A percentile compares a stretch with the other conserved stretches of the same genome.
These are phyloP conservation scores for Xyliphius kryptos DNA, from an alignment of 2,113 vertebrate species.

Conservation along the genomic window DNA sequence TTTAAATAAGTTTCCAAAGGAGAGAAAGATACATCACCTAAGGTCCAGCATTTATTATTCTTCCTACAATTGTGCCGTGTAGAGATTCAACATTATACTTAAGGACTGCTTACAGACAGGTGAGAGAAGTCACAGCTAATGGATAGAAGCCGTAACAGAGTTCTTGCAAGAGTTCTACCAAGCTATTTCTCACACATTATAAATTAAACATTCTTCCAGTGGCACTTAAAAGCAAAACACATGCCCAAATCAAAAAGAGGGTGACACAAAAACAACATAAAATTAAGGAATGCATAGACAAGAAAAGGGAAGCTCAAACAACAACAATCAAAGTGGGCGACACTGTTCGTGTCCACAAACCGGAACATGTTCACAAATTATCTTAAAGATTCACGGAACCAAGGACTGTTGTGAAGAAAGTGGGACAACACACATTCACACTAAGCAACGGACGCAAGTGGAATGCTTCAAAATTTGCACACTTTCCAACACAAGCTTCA, in stretches of 20 bases:
- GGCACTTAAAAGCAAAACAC: conserved; percentile 4
- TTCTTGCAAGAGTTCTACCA: no score
- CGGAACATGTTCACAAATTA: background rate
- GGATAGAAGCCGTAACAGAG: no score
- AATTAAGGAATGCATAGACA: conserved; percentile 2
- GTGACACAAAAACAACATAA: background rate
- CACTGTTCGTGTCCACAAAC: conserved; percentile 1
- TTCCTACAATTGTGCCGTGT: no score
- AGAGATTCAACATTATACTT: no score
- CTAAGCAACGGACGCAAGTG: conserved; percentile 1
- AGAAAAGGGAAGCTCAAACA: conserved; percentile 3
- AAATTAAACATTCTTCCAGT: background rate
- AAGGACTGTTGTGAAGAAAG: conserved; percentile 4
- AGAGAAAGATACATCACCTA: conserved; percentile 1
- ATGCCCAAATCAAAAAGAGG: conserved; percentile 1
- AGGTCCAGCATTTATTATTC: background rate
- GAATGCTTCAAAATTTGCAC: conserved; percentile 6
- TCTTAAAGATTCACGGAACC: background rate
- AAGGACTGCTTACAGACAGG: no score
- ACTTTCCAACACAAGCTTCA: conserved; percentile 1
- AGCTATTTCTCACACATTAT: background rate
- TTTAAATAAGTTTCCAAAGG: background rate
- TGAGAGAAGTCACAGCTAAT: no score
- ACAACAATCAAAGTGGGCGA: conserved; percentile 3
- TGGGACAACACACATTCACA: background rate